These are phyloP conservation scores for Cariama cristata DNA, from an alignment of 2,113 vertebrate genomes.

Conservation along the genomic window DNA sequence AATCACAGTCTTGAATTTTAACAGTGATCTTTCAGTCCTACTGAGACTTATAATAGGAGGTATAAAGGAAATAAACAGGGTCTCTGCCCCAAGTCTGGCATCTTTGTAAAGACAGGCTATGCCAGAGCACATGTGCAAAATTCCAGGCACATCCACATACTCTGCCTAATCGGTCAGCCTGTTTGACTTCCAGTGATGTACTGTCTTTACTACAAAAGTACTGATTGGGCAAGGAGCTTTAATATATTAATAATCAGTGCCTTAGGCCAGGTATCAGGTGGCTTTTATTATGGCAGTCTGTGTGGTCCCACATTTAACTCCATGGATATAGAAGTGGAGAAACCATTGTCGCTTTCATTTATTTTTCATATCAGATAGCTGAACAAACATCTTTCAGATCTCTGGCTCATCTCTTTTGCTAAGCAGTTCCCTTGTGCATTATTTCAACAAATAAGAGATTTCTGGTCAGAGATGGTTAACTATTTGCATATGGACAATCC, in stretches of 20 bases:
- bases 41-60: background rate
- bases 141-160: background rate
- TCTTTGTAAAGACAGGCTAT: background rate
- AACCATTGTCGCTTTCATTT: background rate
- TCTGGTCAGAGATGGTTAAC: background rate
- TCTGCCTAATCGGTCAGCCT: background rate
- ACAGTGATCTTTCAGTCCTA: background rate
- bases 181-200: background rate
- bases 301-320: slow-evolving; percentile 52
- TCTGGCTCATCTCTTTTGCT: background rate
- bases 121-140: background rate
- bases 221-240: background rate
- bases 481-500: background rate
- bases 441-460: background rate
- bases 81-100: background rate
- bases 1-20: background rate
- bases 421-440: background rate
- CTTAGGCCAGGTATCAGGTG: slow-evolving; percentile 48
- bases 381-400: background rate
- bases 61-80: background rate
- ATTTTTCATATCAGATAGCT: background rate
- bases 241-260: slow-evolving; percentile 9
- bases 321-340: background rate
- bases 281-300: slow-evolving; percentile 48
- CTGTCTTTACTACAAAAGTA: background rate